A percentile compares a stretch with the other conserved stretches of the same genome.
Evolutionary conservation across 2,113 vertebrate genomes (phyloP).

Genomic region (Furnarius figulus): DNA sequence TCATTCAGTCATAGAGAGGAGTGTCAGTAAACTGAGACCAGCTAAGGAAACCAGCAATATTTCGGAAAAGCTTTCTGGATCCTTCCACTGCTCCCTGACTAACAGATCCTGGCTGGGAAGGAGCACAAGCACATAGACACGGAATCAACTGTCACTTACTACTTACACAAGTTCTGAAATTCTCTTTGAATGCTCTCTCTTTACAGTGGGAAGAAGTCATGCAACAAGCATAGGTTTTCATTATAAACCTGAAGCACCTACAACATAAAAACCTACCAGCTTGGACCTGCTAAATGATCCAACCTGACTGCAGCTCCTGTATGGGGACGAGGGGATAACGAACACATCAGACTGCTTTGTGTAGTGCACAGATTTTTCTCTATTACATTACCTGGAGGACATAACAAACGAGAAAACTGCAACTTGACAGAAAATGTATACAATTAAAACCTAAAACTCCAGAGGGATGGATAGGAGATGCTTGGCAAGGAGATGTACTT

Average conservation of each 20-base stretch:
- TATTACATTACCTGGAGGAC: neutral
- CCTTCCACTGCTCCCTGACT: neutral
- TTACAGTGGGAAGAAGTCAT: neutral
- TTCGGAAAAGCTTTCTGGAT: neutral
- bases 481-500: neutral
- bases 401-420: neutral
- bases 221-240: neutral
- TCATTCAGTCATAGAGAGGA: neutral
- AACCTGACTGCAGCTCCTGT: neutral
- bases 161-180: neutral
- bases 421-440: neutral
- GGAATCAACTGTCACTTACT: neutral
- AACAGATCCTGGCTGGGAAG: neutral
- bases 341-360: neutral
- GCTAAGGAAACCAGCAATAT: neutral
- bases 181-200: neutral
- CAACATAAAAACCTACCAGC: neutral
- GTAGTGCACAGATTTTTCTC: neutral
- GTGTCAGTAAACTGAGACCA: neutral
- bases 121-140: neutral
- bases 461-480: neutral
- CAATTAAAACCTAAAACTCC: neutral
- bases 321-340: neutral
- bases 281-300: neutral
- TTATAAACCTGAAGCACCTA: neutral